A percentile compares a stretch with the other conserved stretches of the same genome.
Evolutionary conservation across 2,113 vertebrate genomes (phyloP).

Genomic region (Neomonachus schauinslandi): DNA sequence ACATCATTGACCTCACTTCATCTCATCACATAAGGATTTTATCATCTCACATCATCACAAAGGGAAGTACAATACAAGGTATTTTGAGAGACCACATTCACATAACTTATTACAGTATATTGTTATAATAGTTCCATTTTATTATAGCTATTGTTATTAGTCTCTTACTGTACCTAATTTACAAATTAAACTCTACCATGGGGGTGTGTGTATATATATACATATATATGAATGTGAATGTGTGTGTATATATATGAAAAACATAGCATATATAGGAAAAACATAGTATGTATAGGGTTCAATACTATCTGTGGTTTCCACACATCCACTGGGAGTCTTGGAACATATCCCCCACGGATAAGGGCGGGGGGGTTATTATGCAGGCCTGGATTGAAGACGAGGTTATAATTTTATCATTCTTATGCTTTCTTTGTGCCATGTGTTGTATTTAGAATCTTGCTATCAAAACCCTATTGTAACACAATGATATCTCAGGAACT

Average conservation of each 20-base stretch:
- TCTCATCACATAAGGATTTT: not conserved
- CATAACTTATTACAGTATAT: not conserved
- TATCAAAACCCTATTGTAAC: constrained; percentile 32
- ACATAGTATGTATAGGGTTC: not conserved
- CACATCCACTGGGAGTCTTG: not conserved
- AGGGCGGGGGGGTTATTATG: not conserved
- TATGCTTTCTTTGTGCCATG: not conserved
- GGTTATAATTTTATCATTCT: constrained; percentile 32
- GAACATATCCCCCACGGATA: not conserved
- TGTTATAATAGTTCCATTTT: not conserved
- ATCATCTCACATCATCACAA: not conserved
- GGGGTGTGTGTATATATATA: not conserved
- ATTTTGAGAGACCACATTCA: not conserved
- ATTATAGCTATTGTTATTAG: not conserved
- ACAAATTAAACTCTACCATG: not conserved
- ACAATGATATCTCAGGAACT: not conserved
- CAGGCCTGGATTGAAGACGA: not conserved
- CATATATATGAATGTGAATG: no score
- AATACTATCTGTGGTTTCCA: not conserved
- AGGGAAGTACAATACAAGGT: not conserved
- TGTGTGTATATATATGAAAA: not conserved
- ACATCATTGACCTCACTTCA: not conserved
- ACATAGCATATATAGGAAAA: not conserved
- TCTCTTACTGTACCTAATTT: not conserved
- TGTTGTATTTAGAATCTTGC: not conserved